A percentile compares a stretch with the other conserved stretches of the same genome.
Evolutionary conservation across 2,113 vertebrate species (phyloP).

Genomic region (Bombycilla garrulus): DNA sequence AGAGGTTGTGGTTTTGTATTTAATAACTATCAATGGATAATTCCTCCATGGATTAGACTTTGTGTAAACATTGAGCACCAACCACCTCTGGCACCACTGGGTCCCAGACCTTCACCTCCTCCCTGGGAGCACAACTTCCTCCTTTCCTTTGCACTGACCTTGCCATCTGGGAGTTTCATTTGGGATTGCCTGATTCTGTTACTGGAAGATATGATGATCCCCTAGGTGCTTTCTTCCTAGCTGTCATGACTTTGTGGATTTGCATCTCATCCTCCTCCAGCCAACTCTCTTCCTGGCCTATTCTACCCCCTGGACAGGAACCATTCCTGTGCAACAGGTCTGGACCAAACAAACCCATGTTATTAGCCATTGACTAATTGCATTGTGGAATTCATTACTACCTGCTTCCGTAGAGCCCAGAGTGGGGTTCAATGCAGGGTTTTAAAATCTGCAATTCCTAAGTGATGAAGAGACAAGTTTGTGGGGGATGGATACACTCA

Average conservation of each 20-base stretch:
- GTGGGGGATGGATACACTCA: fast-evolving
- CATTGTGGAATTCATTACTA: not conserved
- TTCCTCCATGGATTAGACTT: conserved; percentile 5
- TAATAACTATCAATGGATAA: conserved; percentile 61
- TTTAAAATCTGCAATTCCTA: not conserved
- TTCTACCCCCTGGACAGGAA: not conserved
- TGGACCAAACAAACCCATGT: not conserved
- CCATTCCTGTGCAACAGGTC: not conserved
- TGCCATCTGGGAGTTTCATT: not conserved
- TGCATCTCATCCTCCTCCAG: not conserved
- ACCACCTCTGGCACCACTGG: not conserved
- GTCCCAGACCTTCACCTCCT: not conserved
- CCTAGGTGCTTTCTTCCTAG: not conserved
- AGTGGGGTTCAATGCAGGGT: not conserved
- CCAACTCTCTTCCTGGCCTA: not conserved
- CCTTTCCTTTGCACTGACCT: conserved; percentile 17
- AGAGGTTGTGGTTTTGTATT: conserved; percentile 23
- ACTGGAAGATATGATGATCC: not conserved
- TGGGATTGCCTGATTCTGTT: not conserved
- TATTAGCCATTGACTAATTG: not conserved
- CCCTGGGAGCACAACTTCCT: conserved; percentile 12
- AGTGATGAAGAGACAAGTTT: not conserved
- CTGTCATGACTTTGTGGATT: not conserved
- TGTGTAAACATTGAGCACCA: conserved; percentile 1
- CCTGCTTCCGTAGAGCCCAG: not conserved